Percentiles rank a stretch among this genome's conserved stretches.
These are phyloP conservation scores for Drosophila flavopinicola DNA, from an alignment of 2,888 invertebrate genomes.

Conservation along the genomic window DNA sequence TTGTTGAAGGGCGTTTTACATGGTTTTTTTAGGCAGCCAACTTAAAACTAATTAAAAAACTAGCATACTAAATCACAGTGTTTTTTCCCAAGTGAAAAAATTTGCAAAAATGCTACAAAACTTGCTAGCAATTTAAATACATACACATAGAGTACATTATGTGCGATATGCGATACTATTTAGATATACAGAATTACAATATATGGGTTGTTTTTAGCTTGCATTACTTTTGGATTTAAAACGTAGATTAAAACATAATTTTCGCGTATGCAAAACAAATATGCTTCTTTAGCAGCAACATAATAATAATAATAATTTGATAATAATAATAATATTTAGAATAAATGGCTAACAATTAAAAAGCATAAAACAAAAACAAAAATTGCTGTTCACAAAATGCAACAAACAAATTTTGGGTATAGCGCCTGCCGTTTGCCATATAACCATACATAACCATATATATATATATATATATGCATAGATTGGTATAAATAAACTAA, in stretches of 20 bases:
- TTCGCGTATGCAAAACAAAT: slow-evolving; percentile 41
- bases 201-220: slow-evolving; percentile 36
- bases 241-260: slow-evolving; percentile 68
- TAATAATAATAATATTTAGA: slow-evolving; percentile 47
- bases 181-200: slow-evolving; percentile 32
- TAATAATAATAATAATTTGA: slow-evolving; percentile 36
- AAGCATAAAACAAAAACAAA: slow-evolving; percentile 78
- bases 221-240: slow-evolving; percentile 53
- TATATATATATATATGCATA: slow-evolving; percentile 15
- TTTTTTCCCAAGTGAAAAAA: slow-evolving; percentile 78
- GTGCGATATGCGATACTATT: slow-evolving; percentile 43
- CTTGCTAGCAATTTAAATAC: slow-evolving; percentile 51
- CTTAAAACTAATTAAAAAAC: slow-evolving; percentile 82
- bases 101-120: slow-evolving; percentile 70
- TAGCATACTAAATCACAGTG: slow-evolving; percentile 82
- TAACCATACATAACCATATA: slow-evolving; percentile 14
- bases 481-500: slow-evolving; percentile 31
- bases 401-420: slow-evolving; percentile 60
- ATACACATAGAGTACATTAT: slow-evolving; percentile 42
- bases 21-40: slow-evolving; percentile 37
- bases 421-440: slow-evolving; percentile 56
- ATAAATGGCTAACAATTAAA: slow-evolving; percentile 79
- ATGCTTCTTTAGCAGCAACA: slow-evolving; percentile 51
- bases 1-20: slow-evolving; percentile 36
- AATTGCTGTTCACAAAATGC: slow-evolving; percentile 58